Evolutionary conservation across 2,113 vertebrate genomes (phyloP).

Genomic region (Coracopsis vasa): DNA sequence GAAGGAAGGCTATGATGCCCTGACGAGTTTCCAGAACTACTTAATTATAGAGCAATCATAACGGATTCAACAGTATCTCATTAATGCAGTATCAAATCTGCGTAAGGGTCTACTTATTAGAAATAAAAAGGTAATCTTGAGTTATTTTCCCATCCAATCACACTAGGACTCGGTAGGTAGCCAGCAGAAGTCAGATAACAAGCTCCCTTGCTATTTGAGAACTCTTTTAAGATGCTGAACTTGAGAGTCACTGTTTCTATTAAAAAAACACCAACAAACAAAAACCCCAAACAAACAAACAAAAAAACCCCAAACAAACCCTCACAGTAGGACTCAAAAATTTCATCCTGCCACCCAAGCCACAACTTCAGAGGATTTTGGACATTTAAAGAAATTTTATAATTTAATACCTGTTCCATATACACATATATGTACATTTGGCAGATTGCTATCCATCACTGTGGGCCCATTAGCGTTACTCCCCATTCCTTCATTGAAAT

Average conservation of each 20-base stretch:
- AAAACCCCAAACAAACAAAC: not conserved
- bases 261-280: not conserved
- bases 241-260: not conserved
- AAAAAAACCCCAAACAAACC: not conserved
- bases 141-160: not conserved
- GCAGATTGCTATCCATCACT: not conserved
- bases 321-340: not conserved
- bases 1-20: not conserved
- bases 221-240: not conserved
- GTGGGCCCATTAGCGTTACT: not conserved
- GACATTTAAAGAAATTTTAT: not conserved
- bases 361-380: not conserved
- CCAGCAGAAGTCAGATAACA: not conserved
- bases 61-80: not conserved
- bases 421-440: not conserved
- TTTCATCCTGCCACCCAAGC: not conserved
- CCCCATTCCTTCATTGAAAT: not conserved
- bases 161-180: not conserved
- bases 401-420: not conserved
- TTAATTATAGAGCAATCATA: not conserved
- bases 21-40: not conserved
- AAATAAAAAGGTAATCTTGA: not conserved
- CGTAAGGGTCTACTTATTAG: not conserved
- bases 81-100: not conserved
- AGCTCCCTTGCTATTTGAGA: not conserved